These are phyloP conservation scores for Limonius californicus DNA, from an alignment of 1,140 invertebrate species.

Conservation along the genomic window DNA sequence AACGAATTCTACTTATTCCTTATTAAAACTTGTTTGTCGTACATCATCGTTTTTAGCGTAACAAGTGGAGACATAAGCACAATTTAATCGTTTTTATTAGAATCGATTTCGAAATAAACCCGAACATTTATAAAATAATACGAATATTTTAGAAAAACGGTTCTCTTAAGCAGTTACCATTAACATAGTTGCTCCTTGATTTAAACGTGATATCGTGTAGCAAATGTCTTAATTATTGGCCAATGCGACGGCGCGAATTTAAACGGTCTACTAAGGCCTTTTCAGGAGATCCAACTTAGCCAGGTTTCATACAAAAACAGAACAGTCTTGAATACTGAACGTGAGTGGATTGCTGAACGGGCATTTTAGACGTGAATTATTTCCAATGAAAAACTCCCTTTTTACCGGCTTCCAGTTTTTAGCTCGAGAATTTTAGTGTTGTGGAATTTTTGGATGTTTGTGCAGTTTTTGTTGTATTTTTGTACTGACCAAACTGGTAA, in stretches of 20 bases:
- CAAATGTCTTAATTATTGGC: conserved; percentile 48
- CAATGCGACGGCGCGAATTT: conserved; percentile 42
- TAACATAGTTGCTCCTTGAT: conserved; percentile 45
- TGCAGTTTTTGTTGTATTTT: conserved; percentile 20
- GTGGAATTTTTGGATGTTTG: conserved; percentile 35
- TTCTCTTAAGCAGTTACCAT: conserved; percentile 39
- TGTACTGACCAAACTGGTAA: conserved; percentile 21
- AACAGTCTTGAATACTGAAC: conserved; percentile 38
- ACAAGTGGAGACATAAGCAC: conserved; percentile 30
- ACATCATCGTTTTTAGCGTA: conserved; percentile 33
- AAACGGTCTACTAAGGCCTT: conserved; percentile 46
- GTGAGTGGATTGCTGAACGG: conserved; percentile 39
- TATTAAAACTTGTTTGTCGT: conserved; percentile 32
- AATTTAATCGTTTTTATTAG: conserved; percentile 25
- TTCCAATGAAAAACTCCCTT: conserved; percentile 36
- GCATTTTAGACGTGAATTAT: conserved; percentile 40
- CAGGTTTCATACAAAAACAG: conserved; percentile 36
- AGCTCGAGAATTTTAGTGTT: conserved; percentile 29
- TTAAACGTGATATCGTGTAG: conserved; percentile 44
- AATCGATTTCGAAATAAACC: conserved; percentile 21
- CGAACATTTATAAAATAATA: conserved; percentile 34
- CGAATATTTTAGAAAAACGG: conserved; percentile 38
- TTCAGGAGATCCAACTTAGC: conserved; percentile 39
- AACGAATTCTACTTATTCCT: conserved; percentile 15
- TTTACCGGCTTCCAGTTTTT: conserved; percentile 34